Evolutionary conservation across 2,113 vertebrate species (phyloP), one percentile per base, ranked within the genome.

Genomic region (Istiophorus platypterus): DNA sequence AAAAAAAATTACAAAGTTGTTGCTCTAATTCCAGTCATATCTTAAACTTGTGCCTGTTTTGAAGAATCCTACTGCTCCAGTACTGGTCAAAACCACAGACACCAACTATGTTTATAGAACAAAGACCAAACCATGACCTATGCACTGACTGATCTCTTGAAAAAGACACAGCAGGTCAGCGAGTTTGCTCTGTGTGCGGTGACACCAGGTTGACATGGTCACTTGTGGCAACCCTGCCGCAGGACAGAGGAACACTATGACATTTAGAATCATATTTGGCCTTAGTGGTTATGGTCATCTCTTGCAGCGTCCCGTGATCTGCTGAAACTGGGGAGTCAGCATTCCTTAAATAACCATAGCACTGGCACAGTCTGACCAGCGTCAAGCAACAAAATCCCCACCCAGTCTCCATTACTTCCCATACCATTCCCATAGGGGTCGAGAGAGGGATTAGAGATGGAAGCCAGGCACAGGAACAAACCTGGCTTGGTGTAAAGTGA

Each of bases 331-430:
- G 83, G 57, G 82, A 89, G 84, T 93, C 91, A 91, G 91, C 93
- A 93, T 93, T 93, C 89, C 91, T 93, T 92, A 93, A 94, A 94
- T 93, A 94, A 91, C 91, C 88, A 56, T 62, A 72, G 85, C 39
- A 73, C 76, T 70, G 67, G 78, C 66, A 79, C 72, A 63, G 78
- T 65, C 80, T 84, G 91, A 86, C 77, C 85, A 65, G 78, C 15
- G n/a, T 86, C 75, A 85, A 72, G 87, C 81, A 89, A 85, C 85
- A 56, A 65, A 85, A 88, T 85, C 85, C 59, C 64, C 71, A 49
- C 61, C 69, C 76, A 61, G 81, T 76, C 81, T 85, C 83, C 47
- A 76, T 81, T 81, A 85, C 89, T 76, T 61, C 58, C 74, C 84
- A 77, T 85, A 80, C 72, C 52, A 29, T 73, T 63, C 72, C 86